Evolutionary conservation across 2,113 vertebrate genomes (phyloP), one percentile per base, ranked within the genome.

Genomic region (Haemorhous mexicanus): DNA sequence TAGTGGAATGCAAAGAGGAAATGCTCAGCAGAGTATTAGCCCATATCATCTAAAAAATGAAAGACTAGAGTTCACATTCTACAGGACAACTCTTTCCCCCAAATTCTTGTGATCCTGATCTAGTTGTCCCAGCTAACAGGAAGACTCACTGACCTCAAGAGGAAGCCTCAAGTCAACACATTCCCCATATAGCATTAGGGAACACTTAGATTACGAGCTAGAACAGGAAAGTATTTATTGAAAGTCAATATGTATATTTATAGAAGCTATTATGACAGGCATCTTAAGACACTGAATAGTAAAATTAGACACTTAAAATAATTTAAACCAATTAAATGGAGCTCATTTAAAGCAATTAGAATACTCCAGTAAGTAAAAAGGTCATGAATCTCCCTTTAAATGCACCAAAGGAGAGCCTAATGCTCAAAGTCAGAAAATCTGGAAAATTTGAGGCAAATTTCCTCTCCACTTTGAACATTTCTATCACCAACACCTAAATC

Each of bases 291-390:
- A 75, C 18, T 20, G 19, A 72, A 59, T 26, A 72, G 49, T 78
- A 88, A 92, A 93, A 83, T 77, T 70, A 86, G 43, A 90, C 59
- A 55, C 63, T 87, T 82, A 63, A 89, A 84, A 63, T 75, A 86
- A 88, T 86, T 94, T 55, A 41, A 83, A 41, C 20, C 55, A 47
- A 76, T 83, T 90, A 69, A 76, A 84, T 12, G 2, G 26, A 81
- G n/a, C 59, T 86, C 19, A 63, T 86, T 88, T 89, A 70, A 94
- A 84, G 13, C 32, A 72, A 55, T 83, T 70, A 28, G 35, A 90
- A 59, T 32, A 80, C 50, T 63, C 22, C 14, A 50, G 33, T 43
- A n/a, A 46, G 13, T 66, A 77, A 68, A 90, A 88, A 94, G 37
- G 59, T 88, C 78, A 83, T 37, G 15, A 33, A 9, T 56, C 18